These are phyloP conservation scores for Anas platyrhynchos DNA, from an alignment of 2,113 vertebrate species.

Conservation along the genomic window DNA sequence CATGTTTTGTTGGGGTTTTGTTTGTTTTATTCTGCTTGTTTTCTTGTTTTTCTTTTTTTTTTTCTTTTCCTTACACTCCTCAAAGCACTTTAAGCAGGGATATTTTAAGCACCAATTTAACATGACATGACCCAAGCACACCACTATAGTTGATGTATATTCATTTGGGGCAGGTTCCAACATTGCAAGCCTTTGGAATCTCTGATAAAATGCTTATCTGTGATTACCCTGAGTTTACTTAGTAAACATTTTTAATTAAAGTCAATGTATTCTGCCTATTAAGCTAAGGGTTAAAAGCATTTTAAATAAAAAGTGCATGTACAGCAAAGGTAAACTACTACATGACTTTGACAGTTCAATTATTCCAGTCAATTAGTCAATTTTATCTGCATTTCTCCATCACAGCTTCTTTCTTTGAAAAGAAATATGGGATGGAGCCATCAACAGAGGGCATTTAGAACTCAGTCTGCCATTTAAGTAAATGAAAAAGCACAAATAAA, in stretches of 20 bases:
- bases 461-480: constrained; percentile 86
- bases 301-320: constrained; percentile 80
- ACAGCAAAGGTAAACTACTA: constrained; percentile 83
- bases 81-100: not conserved
- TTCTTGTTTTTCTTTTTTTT: too few relatives aligned
- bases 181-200: constrained; percentile 25
- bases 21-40: not conserved
- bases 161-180: not conserved
- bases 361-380: constrained; percentile 81
- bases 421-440: constrained; percentile 86
- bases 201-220: constrained; percentile 44
- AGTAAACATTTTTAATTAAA: constrained; percentile 74
- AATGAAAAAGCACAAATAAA: constrained; percentile 92
- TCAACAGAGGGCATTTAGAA: constrained; percentile 89
- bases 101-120: constrained; percentile 28
- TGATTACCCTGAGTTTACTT: constrained; percentile 48
- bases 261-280: constrained; percentile 80
- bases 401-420: constrained; percentile 86
- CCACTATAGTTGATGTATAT: not conserved
- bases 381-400: constrained; percentile 87
- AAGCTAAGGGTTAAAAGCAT: constrained; percentile 78
- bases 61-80: not conserved
- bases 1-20: not conserved
- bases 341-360: constrained; percentile 75
- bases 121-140: not conserved